These are phyloP conservation scores for Clepsis dumicolana DNA, from an alignment of 2,888 invertebrate species.

Conservation along the genomic window DNA sequence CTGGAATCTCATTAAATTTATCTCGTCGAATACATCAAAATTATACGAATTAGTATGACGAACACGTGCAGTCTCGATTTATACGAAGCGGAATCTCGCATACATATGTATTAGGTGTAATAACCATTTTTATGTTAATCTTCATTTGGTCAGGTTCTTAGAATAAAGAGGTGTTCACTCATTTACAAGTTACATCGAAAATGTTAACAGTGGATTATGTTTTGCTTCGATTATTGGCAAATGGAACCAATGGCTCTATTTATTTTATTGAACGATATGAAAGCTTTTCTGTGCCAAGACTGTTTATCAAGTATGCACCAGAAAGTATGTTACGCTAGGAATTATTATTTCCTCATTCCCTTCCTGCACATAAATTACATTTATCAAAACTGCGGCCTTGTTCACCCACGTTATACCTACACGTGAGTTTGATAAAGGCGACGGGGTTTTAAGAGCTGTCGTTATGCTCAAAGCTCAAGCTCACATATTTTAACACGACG, in stretches of 20 bases:
- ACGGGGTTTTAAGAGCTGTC: not conserved
- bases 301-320: not conserved
- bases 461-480: not conserved
- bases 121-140: constrained; percentile 46
- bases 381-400: constrained; percentile 8
- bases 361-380: constrained; percentile 1
- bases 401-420: not conserved
- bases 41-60: constrained; percentile 24
- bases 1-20: not conserved
- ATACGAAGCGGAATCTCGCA: constrained; percentile 40
- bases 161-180: constrained; percentile 14
- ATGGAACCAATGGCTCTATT: not conserved
- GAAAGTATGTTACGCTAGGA: constrained; percentile 1
- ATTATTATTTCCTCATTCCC: constrained; percentile 11
- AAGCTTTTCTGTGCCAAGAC: constrained; percentile 16
- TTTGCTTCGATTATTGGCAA: constrained; percentile 9
- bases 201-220: constrained; percentile 13
- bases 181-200: constrained; percentile 13
- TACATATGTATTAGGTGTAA: constrained; percentile 45
- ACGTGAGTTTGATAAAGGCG: constrained; percentile 10
- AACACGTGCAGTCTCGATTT: constrained; percentile 42
- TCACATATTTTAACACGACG: constrained; percentile 45
- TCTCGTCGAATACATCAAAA: constrained; percentile 2
- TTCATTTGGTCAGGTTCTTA: constrained; percentile 36
- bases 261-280: not conserved